Base-by-base conservation (phyloP, 2,888 invertebrate species). In the Drosophila niveifrons region DNA sequence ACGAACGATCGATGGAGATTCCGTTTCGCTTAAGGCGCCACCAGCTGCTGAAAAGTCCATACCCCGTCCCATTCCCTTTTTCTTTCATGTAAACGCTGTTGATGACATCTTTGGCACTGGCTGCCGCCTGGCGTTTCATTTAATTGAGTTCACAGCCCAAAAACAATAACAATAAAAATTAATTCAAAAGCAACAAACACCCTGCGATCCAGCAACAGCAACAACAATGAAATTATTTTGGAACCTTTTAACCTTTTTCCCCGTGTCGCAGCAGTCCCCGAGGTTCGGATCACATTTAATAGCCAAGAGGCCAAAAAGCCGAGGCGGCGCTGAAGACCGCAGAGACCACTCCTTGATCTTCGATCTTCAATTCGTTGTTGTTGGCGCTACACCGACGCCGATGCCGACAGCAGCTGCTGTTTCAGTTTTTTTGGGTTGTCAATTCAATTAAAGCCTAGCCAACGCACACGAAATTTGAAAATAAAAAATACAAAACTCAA, bases 81-180 rank as follows among this genome's bases (percentile, higher is more conserved):
- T 36, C 28, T 47, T 9, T 39, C 70, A 74, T 76, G 77, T 76
- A 76, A 76, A 64, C 53, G 51, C 53, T 17, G 66, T 61, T 68
- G 82, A 82, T 82, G 86, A 86, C 86, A 82, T 86, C 80, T 82
- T 76, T 75, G 73, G 75, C 75, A 76, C 78, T 74, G 67, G 58
- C 58, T 67, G 76, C 66, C 81, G 82, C 83, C 83, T 83, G 87
- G 87, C 83, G 84, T 87, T 80, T 75, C 67, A 70, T 85, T 88
- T 88, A 86, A 88, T 86, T 86, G 88, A 88, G 85, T 86, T 86
- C 88, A 86, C 85, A 88, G 85, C 73, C 81, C 66, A 68, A 74
- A 75, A 78, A 78, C 84, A 82, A 85, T 85, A 85, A 85, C 83
- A 85, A 88, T 85, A 88, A 88, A 85, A 85, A 85, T 85, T 85